Evolutionary conservation across 2,888 invertebrate species (phyloP).

Genomic region (Eupeodes luniger): DNA sequence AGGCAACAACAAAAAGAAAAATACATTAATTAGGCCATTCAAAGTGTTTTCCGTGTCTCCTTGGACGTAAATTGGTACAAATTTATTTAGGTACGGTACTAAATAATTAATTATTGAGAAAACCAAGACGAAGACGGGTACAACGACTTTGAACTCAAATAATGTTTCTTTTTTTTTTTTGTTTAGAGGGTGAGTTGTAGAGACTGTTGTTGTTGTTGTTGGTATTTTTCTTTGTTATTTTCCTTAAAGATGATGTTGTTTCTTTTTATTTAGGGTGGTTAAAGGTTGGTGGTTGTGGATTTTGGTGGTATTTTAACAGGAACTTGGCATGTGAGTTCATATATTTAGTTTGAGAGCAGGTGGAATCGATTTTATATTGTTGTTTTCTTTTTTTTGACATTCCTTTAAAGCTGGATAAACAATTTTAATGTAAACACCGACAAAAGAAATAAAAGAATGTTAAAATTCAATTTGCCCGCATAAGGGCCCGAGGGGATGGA

Average conservation of each 20-base stretch:
- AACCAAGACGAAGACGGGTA: constrained; percentile 19
- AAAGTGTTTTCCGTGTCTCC: constrained; percentile 61
- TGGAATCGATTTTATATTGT: constrained; percentile 59
- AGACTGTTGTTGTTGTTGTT: neutral
- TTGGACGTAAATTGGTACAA: constrained; percentile 53
- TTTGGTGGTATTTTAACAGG: constrained; percentile 1
- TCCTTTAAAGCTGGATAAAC: constrained; percentile 33
- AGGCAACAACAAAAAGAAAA: constrained; percentile 37
- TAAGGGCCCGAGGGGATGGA: constrained; percentile 46
- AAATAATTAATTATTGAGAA: constrained; percentile 64
- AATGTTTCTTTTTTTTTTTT: constrained; percentile 21
- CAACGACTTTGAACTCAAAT: constrained; percentile 54
- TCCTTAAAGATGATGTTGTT: neutral
- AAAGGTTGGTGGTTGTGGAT: constrained; percentile 17
- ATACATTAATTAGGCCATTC: constrained; percentile 66
- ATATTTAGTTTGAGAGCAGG: constrained; percentile 40
- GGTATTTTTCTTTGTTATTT: neutral
- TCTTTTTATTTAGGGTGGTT: constrained; percentile 11
- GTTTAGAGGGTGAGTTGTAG: neutral
- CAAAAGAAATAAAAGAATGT: constrained; percentile 33
- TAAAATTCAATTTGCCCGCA: constrained; percentile 66
- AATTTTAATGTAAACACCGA: constrained; percentile 35
- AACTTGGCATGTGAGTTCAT: constrained; percentile 33
- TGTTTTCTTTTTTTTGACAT: constrained; percentile 5
- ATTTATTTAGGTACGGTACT: constrained; percentile 57